Evolutionary conservation across 2,888 invertebrate species (phyloP), one percentile per base, ranked within the genome.

Genomic region (Poecilobothrus nobilitatus): DNA sequence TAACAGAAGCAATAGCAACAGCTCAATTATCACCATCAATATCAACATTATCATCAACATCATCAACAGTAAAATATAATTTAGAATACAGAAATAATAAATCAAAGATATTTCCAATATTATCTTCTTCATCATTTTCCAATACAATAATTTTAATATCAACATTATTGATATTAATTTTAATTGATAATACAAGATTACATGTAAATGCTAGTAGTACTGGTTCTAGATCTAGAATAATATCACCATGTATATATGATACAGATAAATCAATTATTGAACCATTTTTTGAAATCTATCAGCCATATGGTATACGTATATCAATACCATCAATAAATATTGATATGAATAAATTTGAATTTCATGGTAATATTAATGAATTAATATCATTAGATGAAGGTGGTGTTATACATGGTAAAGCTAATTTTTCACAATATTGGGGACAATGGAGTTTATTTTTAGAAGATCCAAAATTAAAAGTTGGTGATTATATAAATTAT

Each of bases 281-380:
- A 53, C 53, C 53, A 53, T 53, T 53, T 18, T 53, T 53, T 53
- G 53, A 53, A 53, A 53, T 53, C 1, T 53, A 53, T 18, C 7
- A 18, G 7, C 7, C 27, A 63, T 2, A 27, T 63, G 63, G 63
- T 21, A 15, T 63, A 27, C 22, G 63, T 27, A 27, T 63, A 63
- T 63, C 63, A 33, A 15, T 63, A 63, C 63, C 63, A 63, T 27
- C 10, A 18, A 4, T 63, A 3, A 27, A 27, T 63, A 15, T 27
- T 15, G 27, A 27, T 63, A 63, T 63, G 22, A 63, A 27, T 27
- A 22, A 27, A 27, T 63, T 63, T 18, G 15, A 22, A 27, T 63
- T 63, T 63, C 63, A 63, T 63, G 63, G 15, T 27, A 63, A 63
- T 63, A 15, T 63, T 18, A 27, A 63, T 63, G 63, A 27, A 27